Percentiles rank a stretch among this genome's conserved stretches.
phyloP scores from a whole-genome alignment of 2,797 vertebrate species.

The Chrosomus eos region DNA sequence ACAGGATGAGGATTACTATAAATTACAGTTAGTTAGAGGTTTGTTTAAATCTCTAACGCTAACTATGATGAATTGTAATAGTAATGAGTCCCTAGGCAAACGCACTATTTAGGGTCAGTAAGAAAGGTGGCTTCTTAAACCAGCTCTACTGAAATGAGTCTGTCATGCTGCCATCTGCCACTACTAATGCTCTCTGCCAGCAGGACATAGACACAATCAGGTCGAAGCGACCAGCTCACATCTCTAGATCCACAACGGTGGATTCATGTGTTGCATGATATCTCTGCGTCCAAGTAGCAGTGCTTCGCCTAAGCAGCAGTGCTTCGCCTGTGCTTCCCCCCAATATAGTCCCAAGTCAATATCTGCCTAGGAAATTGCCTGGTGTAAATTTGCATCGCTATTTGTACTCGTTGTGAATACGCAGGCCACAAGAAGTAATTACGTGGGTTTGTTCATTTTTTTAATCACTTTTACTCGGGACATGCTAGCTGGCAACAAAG shows the following conservation, averaged over 20 bases:
- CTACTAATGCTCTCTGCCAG: conserved; percentile 15
- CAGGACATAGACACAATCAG: background rate
- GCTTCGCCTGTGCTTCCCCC: no score
- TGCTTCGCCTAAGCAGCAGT: no score
- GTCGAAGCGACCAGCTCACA: background rate
- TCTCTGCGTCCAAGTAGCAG: no score
- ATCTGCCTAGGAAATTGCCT: no score
- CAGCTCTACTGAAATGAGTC: conserved; percentile 16
- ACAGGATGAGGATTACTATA: background rate
- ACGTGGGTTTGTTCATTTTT: no score
- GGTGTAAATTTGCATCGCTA: no score
- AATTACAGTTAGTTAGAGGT: background rate
- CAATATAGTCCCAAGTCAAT: no score
- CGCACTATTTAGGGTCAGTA: background rate
- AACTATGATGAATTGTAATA: background rate
- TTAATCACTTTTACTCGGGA: no score
- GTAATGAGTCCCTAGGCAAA: background rate
- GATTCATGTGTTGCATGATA: no score
- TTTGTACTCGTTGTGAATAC: no score
- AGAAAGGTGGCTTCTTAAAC: background rate
- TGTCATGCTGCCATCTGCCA: conserved; percentile 70
- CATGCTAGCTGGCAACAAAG: no score
- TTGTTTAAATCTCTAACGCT: background rate
- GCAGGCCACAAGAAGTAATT: no score
- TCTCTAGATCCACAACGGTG: conserved; percentile 11